Evolutionary conservation across 2,113 vertebrate genomes (phyloP), one percentile per base, ranked within the genome.

Genomic region (Chascanopsetta lugubris): DNA sequence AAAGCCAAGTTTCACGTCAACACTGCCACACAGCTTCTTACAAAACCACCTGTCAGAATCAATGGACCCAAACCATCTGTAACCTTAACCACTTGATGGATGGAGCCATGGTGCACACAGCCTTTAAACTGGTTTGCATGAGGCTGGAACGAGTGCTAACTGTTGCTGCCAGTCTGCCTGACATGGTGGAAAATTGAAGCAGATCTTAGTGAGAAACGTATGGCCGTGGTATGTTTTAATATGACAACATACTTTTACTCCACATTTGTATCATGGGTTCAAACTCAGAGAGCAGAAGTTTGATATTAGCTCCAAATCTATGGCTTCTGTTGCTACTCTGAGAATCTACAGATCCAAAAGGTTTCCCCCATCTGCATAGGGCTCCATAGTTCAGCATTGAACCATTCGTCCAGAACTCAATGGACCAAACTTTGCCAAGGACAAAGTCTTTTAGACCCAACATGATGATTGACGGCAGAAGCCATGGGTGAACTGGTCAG

Each of bases 51-150:
- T 65, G 49, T 58, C 61, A 56, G 20, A 55, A 10, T 30, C 46
- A 22, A 30, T 24, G 21, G 36, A 25, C 59, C 30, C 18, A 38
- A 38, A 38, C 34, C 34, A 38, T 61, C 45, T 32, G 32, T 43
- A 60, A 55, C 53, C 20, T 42, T 26, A 65, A 61, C 36, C 24
- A 29, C 49, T 54, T 70, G 61, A 77, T 34, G 62, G 70, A 72
- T 54, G 18, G 24, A 57, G 48, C 49, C 21, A 34, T 61, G 56
- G 46, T 36, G 55, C 10, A 11, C 34, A 21, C 45, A 60, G 61
- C 50, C 56, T 66, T 67, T 58, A 51, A 50, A 49, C 60, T 60
- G 43, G 49, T 69, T 72, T 68, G 55, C 46, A 69, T 57, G 71
- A 70, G 10, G 60, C 46, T 72, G 50, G 69, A 74, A 46, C 48